Evolutionary conservation across 1,140 invertebrate genomes (phyloP), one percentile per base, ranked within the genome.

Genomic region (Orius laevigatus): DNA sequence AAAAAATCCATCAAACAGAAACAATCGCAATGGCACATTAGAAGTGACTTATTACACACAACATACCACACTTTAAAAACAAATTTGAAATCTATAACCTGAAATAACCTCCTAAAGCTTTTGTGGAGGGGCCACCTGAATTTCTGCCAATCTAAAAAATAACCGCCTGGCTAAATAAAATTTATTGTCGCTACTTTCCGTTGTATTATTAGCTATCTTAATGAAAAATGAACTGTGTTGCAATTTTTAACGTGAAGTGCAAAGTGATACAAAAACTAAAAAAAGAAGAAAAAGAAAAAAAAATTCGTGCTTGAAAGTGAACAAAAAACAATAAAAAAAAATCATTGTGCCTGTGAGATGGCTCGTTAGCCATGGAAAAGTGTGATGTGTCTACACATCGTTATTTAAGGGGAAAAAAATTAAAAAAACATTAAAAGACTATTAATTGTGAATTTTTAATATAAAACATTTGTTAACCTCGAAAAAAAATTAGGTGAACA

Each of bases 401-500:
- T 44, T 34, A 50, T 18, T 39, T 8, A 44, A 34, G 33, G 49
- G 41, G 44, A 33, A 50, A 44, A 50, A 48, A 49, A 49, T 31
- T 44, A 16, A 44, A 44, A 50, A 50, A 50, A 19, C 15, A 45
- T 39, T 44, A 34, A 38, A 50, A 50, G 35, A 34, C 18, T 16
- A 50, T 41, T 42, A 41, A 44, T 50, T 43, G 44, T 50, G 43
- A 41, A 50, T 44, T 50, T 44, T 50, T 50, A 50, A 44, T 25
- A 50, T 20, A 40, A 50, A 50, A 50, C 42, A 50, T 50, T 50
- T 45, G 49, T 50, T 50, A 50, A 50, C 38, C 49, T 50, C 49
- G 49, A 50, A 50, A 18, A 46, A 38, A 38, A 41, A 12, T 50
- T 50, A 50, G 49, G 34, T 50, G 41, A 50, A 20, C 25, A 25